Percentiles rank a stretch among this genome's conserved stretches.
phyloP scores from a whole-genome alignment of 2,888 invertebrate genomes.

The Spodoptera picta region DNA sequence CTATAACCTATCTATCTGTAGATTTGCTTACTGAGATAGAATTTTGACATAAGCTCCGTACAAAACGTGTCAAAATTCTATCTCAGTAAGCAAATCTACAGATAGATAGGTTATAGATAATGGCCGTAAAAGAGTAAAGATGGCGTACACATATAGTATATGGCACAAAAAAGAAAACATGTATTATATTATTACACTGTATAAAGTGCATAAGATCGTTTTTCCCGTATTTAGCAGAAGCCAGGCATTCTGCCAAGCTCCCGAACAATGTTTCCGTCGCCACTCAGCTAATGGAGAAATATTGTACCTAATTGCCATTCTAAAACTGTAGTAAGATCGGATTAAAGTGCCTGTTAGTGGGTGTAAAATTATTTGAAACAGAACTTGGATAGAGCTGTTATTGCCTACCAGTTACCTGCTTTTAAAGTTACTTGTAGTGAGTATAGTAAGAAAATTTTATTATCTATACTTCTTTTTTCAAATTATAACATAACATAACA shows the following conservation, averaged over 20 bases:
- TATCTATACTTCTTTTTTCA: too few relatives aligned
- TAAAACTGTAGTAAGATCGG: conserved; percentile 45
- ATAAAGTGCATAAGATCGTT: background rate
- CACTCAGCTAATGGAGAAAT: conserved; percentile 54
- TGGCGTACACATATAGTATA: too few relatives aligned
- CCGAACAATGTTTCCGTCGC: conserved; percentile 29
- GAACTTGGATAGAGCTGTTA: conserved; percentile 15
- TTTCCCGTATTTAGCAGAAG: conserved; percentile 11
- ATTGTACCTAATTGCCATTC: conserved; percentile 56
- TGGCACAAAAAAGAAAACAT: conserved; percentile 9
- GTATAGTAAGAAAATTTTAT: conserved; percentile 15
- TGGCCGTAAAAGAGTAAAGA: too few relatives aligned
- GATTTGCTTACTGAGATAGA: too few relatives aligned
- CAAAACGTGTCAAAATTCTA: too few relatives aligned
- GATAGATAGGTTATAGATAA: too few relatives aligned
- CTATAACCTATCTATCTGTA: too few relatives aligned
- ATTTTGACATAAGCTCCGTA: too few relatives aligned
- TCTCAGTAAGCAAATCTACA: too few relatives aligned
- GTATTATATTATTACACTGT: conserved; percentile 16
- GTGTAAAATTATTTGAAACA: conserved; percentile 37
- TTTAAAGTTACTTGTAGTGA: conserved; percentile 16
- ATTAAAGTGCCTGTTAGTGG: conserved; percentile 39
- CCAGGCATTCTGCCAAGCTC: conserved; percentile 53
- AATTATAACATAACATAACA: too few relatives aligned
- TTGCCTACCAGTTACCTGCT: conserved; percentile 10